Evolutionary conservation across 2,113 vertebrate species (phyloP).

Genomic region (Hemichromis elongatus): DNA sequence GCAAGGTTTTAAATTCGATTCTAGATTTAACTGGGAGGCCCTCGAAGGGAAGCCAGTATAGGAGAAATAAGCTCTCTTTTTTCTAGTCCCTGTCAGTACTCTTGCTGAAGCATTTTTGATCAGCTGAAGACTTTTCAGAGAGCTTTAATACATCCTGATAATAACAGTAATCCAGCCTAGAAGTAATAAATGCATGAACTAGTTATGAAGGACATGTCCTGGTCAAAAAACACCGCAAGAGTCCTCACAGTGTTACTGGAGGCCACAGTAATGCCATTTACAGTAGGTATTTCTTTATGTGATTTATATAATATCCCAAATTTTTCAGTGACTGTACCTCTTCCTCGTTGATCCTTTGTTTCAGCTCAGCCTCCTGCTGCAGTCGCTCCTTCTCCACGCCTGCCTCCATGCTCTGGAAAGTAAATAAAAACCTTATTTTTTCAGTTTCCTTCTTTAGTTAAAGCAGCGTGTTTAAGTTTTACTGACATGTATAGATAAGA

Average conservation of each 20-base stretch:
- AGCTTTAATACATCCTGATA: background rate
- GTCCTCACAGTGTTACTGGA: background rate
- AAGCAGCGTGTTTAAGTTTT: background rate
- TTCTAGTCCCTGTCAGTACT: background rate
- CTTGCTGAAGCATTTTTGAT: fast-evolving
- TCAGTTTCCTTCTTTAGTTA: background rate
- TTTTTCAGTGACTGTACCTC: constrained; percentile 67
- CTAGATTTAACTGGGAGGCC: background rate
- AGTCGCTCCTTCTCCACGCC: constrained; percentile 85
- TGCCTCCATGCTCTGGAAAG: constrained; percentile 71
- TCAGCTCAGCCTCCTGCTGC: constrained; percentile 81
- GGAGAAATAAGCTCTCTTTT: background rate
- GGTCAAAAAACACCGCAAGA: background rate
- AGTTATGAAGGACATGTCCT: background rate
- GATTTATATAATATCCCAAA: fast-evolving
- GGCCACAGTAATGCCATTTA: background rate
- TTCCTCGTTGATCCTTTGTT: constrained; percentile 83
- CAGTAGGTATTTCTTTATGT: background rate
- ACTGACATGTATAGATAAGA: background rate
- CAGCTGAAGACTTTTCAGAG: background rate
- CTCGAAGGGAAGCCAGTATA: background rate
- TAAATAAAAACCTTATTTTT: background rate
- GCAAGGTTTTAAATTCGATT: background rate
- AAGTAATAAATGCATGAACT: background rate
- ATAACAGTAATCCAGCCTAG: background rate